These are phyloP conservation scores for Alloplasta piceator DNA, from an alignment of 2,888 invertebrate species.

Conservation along the genomic window DNA sequence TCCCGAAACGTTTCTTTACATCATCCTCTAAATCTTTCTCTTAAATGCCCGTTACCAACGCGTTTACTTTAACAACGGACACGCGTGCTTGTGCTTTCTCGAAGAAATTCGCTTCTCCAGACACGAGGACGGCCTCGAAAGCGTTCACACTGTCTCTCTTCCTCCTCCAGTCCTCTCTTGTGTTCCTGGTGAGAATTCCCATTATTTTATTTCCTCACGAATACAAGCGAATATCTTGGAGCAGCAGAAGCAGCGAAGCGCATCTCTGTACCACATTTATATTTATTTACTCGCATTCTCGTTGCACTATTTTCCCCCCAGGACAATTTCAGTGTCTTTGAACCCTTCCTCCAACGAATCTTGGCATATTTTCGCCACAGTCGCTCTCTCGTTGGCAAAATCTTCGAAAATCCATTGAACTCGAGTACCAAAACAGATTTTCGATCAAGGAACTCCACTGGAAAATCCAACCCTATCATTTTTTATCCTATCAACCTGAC, in stretches of 20 bases:
- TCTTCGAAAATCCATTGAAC: conserved; percentile 28
- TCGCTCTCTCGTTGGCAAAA: background rate
- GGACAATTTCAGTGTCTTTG: too few species aligned
- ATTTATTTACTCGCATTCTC: too few species aligned
- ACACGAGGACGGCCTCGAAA: conserved; percentile 32
- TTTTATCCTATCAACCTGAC: background rate
- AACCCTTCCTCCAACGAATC: too few species aligned
- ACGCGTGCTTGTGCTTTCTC: conserved; percentile 47
- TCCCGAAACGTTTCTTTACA: conserved; percentile 40
- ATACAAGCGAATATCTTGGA: conserved; percentile 5
- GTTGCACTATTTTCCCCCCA: too few species aligned
- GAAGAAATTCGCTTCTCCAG: too few species aligned
- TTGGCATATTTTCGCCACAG: conserved; percentile 6
- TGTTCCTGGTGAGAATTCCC: conserved; percentile 28
- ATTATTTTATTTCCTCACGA: conserved; percentile 33
- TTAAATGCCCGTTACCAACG: conserved; percentile 9
- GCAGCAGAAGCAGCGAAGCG: conserved; percentile 33
- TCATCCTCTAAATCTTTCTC: conserved; percentile 43
- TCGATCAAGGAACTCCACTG: too few species aligned
- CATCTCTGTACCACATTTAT: conserved; percentile 32
- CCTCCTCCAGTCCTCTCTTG: conserved; percentile 20
- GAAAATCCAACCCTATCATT: too few species aligned
- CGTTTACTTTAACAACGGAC: conserved; percentile 26
- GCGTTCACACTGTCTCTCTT: conserved; percentile 20
- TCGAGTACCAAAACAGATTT: background rate